A percentile compares a stretch with the other conserved stretches of the same genome.
These are phyloP conservation scores for Myocastor coypus DNA, from an alignment of 2,113 vertebrate species.

Conservation along the genomic window DNA sequence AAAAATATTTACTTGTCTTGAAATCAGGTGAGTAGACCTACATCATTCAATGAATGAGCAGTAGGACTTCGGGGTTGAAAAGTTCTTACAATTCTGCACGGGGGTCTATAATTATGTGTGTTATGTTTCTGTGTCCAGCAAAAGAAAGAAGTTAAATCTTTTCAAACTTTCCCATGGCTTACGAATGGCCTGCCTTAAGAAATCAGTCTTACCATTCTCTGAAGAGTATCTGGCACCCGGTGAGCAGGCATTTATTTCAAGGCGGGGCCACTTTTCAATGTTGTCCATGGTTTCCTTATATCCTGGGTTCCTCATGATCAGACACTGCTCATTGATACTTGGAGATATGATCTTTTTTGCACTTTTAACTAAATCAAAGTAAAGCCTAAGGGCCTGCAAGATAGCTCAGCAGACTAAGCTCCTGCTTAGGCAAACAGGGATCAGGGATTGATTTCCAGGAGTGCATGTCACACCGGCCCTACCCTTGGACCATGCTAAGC, in stretches of 20 bases:
- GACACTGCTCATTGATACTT: background rate
- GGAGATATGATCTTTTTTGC: background rate
- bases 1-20: background rate
- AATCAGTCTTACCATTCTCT: background rate
- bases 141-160: background rate
- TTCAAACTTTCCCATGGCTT: background rate
- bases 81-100: background rate
- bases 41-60: background rate
- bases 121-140: background rate
- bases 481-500: too few species aligned
- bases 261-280: background rate
- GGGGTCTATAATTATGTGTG: background rate
- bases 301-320: background rate
- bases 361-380: slow-evolving; percentile 7
- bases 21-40: background rate
- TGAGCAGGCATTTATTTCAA: background rate
- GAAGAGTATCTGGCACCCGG: background rate
- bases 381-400: background rate
- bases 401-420: too few species aligned
- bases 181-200: background rate
- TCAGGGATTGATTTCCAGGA: too few species aligned
- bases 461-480: too few species aligned
- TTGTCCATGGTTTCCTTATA: background rate
- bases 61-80: background rate
- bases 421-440: too few species aligned